phyloP scores from a whole-genome alignment of 1,140 invertebrate genomes.

The Tetramorium alpestre region DNA sequence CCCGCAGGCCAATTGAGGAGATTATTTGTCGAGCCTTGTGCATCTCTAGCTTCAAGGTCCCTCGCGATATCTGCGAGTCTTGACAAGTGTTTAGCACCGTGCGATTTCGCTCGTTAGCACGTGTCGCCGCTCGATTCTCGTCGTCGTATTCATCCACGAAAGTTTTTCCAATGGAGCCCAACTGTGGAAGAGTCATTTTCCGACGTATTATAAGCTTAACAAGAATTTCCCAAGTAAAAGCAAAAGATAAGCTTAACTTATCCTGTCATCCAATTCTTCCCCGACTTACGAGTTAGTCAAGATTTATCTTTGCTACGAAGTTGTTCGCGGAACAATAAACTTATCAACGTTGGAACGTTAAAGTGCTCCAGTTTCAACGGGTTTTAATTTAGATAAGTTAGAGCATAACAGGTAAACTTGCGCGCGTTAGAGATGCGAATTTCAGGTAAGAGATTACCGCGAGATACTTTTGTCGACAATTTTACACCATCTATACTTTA shows the following conservation, averaged over 20 bases:
- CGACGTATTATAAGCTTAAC: background rate
- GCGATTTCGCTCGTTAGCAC: conserved; percentile 57
- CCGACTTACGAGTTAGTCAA: background rate
- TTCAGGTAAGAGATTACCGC: background rate
- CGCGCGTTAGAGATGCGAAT: background rate
- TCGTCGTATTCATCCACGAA: background rate
- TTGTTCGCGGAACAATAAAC: conserved; percentile 32
- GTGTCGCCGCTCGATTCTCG: conserved; percentile 5
- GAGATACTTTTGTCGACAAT: background rate
- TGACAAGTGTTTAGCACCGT: conserved; percentile 41
- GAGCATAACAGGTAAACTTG: conserved; percentile 6
- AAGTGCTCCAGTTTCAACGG: conserved; percentile 13
- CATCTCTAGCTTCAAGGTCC: conserved; percentile 44
- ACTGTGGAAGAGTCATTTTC: background rate
- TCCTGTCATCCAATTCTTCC: background rate
- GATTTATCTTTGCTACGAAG: background rate
- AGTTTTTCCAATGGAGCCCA: background rate
- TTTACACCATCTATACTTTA: background rate
- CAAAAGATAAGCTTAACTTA: background rate
- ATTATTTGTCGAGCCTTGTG: conserved; percentile 10
- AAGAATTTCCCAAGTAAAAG: background rate
- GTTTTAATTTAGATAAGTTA: conserved; percentile 13
- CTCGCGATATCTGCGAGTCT: conserved; percentile 43
- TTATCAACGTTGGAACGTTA: conserved; percentile 19
- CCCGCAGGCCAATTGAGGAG: conserved; percentile 16